Conservation (phyloP, 2,797 vertebrate genomes). For the Nothura maculosa region DNA sequence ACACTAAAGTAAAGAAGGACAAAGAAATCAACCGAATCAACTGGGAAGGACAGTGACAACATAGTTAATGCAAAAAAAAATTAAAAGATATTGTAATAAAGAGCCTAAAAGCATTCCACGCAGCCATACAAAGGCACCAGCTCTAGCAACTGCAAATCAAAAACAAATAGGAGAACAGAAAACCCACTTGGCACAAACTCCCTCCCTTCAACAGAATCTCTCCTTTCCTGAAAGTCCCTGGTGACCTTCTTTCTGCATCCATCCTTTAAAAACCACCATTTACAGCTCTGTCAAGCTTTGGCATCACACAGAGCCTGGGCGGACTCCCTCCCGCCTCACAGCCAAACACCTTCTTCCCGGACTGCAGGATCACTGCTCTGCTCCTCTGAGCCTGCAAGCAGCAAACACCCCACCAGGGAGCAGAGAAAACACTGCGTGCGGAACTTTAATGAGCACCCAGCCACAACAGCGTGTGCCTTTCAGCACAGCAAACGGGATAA, state of each 20-base stretch:
- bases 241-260: background rate
- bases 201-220: background rate
- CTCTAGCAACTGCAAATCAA: background rate
- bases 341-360: background rate
- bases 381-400: background rate
- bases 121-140: background rate
- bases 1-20: no score
- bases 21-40: background rate
- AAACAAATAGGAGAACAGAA: background rate
- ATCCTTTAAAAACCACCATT: rapidly evolving
- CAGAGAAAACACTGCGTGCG: background rate
- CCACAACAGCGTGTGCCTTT: background rate
- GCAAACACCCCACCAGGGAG: background rate
- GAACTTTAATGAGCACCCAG: rapidly evolving
- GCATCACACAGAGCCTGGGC: rapidly evolving
- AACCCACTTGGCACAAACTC: background rate
- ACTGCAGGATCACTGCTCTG: rapidly evolving
- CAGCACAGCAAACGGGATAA: background rate
- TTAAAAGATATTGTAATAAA: background rate
- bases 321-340: background rate
- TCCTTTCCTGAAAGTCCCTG: background rate
- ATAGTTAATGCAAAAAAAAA: background rate
- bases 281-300: background rate
- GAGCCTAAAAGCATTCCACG: rapidly evolving
- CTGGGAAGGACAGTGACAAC: rapidly evolving